A percentile compares a stretch with the other conserved stretches of the same genome.
Evolutionary conservation across 2,797 vertebrate species (phyloP).

Genomic region (Chaenodraco wilsoni): DNA sequence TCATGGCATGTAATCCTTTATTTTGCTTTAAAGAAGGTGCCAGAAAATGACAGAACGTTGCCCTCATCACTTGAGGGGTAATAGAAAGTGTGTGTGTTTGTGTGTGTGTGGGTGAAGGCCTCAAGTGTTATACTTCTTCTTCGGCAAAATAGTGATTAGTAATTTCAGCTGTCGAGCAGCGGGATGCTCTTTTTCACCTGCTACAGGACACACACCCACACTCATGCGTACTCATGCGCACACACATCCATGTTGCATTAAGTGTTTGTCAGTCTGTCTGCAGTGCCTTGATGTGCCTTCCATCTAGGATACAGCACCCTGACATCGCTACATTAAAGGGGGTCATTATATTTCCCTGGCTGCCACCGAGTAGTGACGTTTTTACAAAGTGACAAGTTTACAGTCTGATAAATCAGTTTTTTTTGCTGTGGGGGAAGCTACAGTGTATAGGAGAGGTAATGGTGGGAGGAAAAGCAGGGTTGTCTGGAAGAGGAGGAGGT

Average conservation of each 20-base stretch:
- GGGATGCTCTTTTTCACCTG: conserved; percentile 72
- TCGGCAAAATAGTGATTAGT: conserved; percentile 66
- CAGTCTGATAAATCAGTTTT: conserved; percentile 87
- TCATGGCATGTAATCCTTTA: conserved; percentile 25
- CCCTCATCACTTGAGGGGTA: conserved; percentile 27
- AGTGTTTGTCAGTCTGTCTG: conserved; percentile 60
- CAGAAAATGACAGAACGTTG: conserved; percentile 21
- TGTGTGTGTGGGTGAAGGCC: conserved; percentile 46
- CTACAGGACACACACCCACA: conserved; percentile 35
- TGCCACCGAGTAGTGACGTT: conserved; percentile 83
- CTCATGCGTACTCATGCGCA: conserved; percentile 20
- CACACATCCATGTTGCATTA: conserved; percentile 56
- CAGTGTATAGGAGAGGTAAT: conserved; percentile 36
- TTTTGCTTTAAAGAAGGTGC: conserved; percentile 32
- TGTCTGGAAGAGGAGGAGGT: conserved; percentile 59
- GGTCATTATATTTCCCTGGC: conserved; percentile 85
- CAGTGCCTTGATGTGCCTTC: conserved; percentile 64
- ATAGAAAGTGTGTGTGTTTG: conserved; percentile 13
- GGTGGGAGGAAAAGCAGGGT: conserved; percentile 52
- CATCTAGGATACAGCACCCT: conserved; percentile 68
- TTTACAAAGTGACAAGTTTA: conserved; percentile 89
- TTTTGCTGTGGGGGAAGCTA: conserved; percentile 48
- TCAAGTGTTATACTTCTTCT: conserved; percentile 58
- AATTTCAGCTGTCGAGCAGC: conserved; percentile 70
- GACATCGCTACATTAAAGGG: conserved; percentile 83